Base-by-base conservation (phyloP, 2,888 invertebrate genomes). In the Drosophila neotestacea region DNA sequence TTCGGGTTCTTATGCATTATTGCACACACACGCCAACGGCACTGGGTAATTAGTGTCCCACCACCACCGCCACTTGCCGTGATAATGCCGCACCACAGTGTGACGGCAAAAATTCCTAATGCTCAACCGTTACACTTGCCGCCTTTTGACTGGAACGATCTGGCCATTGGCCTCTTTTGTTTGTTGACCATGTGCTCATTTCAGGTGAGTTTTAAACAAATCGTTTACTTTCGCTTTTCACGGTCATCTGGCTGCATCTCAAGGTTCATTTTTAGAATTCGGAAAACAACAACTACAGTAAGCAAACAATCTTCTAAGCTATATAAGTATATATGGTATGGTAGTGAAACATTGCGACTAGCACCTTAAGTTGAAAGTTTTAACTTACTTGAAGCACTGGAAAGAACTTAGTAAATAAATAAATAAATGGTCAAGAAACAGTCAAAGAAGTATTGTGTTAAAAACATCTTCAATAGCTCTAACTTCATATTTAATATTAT, bases 1-100 rank as follows among this genome's bases (percentile, higher is more conserved):
- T 50, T 48, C 30, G 39, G 22, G 27, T 50, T 71, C 87, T 81
- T 85, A 81, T 80, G 80, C 78, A 84, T 87, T 85, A 87, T 87
- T 85, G 47, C 65, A 51, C 48, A 66, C 54, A 62, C 63, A 47
- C 42, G 46, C 13, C 39, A 59, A 36, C 64, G 50, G 34, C 11
- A 62, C 47, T 61, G 56, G 54, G 58, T 60, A 80, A 87, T 87
- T 81, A 87, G 69, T 58, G 52, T 36, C 13, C 48, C 60, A 75
- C 69, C 69, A 54, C 66, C 64, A 55, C 42, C 39, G 36, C 28
- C 44, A 46, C 46, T 47, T 56, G 34, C 48, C 62, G 66, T 75
- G 67, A 70, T 78, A 62, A 70, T 75, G 22, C 22, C 22, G 27
- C 44, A 22, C 22, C 22, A 22, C 22, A 22, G 22, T 22, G 22